These are phyloP conservation scores for Cromileptes altivelis DNA, from an alignment of 2,113 vertebrate genomes.

Conservation along the genomic window DNA sequence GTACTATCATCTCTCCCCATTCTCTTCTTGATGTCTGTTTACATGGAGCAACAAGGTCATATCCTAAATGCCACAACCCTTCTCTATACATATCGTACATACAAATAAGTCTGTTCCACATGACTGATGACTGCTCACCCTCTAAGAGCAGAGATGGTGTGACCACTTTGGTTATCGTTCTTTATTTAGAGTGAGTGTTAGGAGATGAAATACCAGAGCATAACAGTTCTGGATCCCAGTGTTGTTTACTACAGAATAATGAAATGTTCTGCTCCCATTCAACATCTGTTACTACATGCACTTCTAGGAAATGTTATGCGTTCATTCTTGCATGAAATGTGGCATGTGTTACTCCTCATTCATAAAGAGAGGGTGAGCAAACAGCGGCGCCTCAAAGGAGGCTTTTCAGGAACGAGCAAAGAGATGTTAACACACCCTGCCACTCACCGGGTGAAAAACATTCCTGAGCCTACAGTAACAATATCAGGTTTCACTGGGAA, in stretches of 20 bases:
- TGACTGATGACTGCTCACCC: background rate
- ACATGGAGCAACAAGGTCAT: background rate
- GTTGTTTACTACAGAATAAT: conserved; percentile 55
- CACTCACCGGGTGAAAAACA: conserved; percentile 70
- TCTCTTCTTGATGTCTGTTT: background rate
- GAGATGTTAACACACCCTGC: conserved; percentile 57
- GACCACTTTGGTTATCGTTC: background rate
- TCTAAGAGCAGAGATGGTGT: background rate
- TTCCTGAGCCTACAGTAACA: conserved; percentile 76
- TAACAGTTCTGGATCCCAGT: background rate
- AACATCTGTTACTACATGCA: conserved; percentile 51
- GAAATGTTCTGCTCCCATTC: conserved; percentile 12
- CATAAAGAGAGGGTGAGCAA: conserved; percentile 67
- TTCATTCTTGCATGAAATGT: conserved; percentile 49
- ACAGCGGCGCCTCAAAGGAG: conserved; percentile 54
- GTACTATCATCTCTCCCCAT: background rate
- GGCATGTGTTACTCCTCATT: conserved; percentile 74
- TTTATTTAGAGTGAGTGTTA: conserved; percentile 4
- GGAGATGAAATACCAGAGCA: conserved; percentile 29
- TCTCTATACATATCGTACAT: background rate
- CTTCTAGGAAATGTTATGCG: conserved; percentile 61
- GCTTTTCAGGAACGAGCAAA: conserved; percentile 55
- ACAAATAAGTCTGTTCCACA: background rate
- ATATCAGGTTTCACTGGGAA: conserved; percentile 72
- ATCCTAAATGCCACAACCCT: background rate